A percentile compares a stretch with the other conserved stretches of the same genome.
Conservation (phyloP, 2,888 invertebrate genomes). For the Stenodema calcarata region DNA sequence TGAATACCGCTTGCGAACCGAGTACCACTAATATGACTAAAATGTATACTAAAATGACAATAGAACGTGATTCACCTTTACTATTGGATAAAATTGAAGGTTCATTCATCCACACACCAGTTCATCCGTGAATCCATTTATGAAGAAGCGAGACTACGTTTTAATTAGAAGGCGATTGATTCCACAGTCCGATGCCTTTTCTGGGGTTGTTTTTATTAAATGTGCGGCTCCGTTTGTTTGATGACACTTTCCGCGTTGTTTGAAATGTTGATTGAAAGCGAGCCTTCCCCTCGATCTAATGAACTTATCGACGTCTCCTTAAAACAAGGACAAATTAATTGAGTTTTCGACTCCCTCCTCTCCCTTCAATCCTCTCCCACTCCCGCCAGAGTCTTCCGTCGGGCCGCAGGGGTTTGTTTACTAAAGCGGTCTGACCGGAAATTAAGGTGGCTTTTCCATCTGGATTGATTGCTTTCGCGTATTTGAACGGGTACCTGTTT, state of each 20-base stretch:
- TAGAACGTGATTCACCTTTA: too few species aligned
- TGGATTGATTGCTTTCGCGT: constrained; percentile 26
- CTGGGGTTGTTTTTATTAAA: constrained; percentile 7
- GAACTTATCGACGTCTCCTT: constrained; percentile 44
- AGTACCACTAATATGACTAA: too few species aligned
- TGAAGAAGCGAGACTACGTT: neutral
- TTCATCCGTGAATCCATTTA: neutral
- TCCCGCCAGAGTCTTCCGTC: neutral
- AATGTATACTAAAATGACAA: too few species aligned
- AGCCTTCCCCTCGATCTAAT: constrained; percentile 5
- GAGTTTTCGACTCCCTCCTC: constrained; percentile 28
- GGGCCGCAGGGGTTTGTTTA: constrained; percentile 18
- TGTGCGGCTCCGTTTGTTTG: constrained; percentile 31
- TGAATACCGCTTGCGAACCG: too few species aligned
- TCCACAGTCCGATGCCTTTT: neutral
- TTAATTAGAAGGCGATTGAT: constrained; percentile 42
- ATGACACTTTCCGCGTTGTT: constrained; percentile 22
- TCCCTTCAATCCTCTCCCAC: too few species aligned
- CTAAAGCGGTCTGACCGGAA: constrained; percentile 43
- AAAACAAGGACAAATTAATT: constrained; percentile 45
- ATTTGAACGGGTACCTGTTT: neutral
- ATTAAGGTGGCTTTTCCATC: constrained; percentile 38
- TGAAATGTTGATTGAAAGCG: constrained; percentile 46
- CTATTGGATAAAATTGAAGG: too few species aligned
- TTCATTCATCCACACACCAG: neutral